Conservation (phyloP, 2,888 invertebrate genomes). For the Hyppa rectilinea region DNA sequence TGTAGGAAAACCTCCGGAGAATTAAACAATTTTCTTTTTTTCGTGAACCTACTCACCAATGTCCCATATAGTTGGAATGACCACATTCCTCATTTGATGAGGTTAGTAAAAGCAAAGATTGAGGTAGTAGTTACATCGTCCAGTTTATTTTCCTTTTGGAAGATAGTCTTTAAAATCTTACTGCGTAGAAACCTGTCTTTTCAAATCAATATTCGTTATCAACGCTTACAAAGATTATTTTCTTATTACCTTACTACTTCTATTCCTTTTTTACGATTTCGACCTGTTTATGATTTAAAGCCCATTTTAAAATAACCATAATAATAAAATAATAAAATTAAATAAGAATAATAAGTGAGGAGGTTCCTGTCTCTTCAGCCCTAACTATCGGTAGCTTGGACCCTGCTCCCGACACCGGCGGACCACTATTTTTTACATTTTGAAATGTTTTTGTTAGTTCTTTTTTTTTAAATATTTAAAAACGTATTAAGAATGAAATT, state of each 20-base stretch:
- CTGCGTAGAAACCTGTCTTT: not conserved
- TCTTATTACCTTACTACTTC: not conserved
- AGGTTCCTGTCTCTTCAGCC: too few relatives aligned
- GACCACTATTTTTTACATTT: too few relatives aligned
- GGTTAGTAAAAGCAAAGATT: conserved; percentile 51
- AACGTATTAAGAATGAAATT: too few relatives aligned
- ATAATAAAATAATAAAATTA: too few relatives aligned
- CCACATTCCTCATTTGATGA: conserved; percentile 58
- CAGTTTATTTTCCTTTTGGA: conserved; percentile 18
- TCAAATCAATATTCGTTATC: not conserved
- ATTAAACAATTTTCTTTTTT: conserved; percentile 69
- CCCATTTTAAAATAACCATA: too few relatives aligned
- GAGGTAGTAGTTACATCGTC: conserved; percentile 1
- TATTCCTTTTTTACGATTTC: not conserved
- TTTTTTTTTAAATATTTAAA: too few relatives aligned
- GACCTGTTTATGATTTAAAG: not conserved
- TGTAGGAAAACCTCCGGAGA: conserved; percentile 63
- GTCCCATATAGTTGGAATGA: conserved; percentile 59
- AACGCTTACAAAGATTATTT: not conserved
- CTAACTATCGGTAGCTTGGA: too few relatives aligned
- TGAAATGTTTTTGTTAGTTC: too few relatives aligned
- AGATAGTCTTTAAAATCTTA: not conserved
- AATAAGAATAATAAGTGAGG: too few relatives aligned
- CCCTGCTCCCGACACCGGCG: too few relatives aligned
- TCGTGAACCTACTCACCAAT: conserved; percentile 54